Evolutionary conservation across 1,140 invertebrate species (phyloP).

Genomic region (Drosophila murphyi): DNA sequence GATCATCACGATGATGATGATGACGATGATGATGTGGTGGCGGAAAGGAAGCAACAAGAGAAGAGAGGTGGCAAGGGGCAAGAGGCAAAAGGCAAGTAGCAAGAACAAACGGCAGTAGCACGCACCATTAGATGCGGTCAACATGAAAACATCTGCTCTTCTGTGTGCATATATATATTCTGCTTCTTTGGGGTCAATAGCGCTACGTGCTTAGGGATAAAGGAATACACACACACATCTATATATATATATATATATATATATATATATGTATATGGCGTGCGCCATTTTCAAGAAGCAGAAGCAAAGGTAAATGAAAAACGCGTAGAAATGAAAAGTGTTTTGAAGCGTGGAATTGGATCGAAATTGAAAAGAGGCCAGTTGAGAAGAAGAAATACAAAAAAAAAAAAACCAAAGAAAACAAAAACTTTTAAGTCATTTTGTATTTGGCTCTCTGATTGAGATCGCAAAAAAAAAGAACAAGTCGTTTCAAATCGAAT

Average conservation of each 20-base stretch:
- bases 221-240: not conserved
- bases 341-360: conserved; percentile 53
- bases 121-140: conserved; percentile 84
- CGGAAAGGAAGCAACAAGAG: conserved; percentile 27
- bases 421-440: not conserved
- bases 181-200: conserved; percentile 63
- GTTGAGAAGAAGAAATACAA: not conserved
- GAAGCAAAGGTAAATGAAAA: conserved; percentile 15
- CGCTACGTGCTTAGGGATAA: conserved; percentile 13
- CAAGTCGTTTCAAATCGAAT: conserved; percentile 15
- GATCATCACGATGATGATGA: conserved; percentile 27
- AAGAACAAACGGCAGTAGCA: conserved; percentile 74
- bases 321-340: conserved; percentile 71
- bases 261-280: conserved; percentile 6
- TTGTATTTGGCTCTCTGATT: not conserved
- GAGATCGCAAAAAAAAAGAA: not conserved
- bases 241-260: no score
- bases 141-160: conserved; percentile 80
- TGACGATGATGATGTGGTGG: conserved; percentile 26
- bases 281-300: conserved; percentile 37
- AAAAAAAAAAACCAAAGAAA: conserved; percentile 1
- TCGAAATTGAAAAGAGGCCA: not conserved
- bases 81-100: conserved; percentile 26
- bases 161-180: not conserved
- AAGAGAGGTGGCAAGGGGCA: conserved; percentile 7